Evolutionary conservation across 2,888 invertebrate species (phyloP), one percentile per base, ranked within the genome.

Genomic region (Ischnura elegans): DNA sequence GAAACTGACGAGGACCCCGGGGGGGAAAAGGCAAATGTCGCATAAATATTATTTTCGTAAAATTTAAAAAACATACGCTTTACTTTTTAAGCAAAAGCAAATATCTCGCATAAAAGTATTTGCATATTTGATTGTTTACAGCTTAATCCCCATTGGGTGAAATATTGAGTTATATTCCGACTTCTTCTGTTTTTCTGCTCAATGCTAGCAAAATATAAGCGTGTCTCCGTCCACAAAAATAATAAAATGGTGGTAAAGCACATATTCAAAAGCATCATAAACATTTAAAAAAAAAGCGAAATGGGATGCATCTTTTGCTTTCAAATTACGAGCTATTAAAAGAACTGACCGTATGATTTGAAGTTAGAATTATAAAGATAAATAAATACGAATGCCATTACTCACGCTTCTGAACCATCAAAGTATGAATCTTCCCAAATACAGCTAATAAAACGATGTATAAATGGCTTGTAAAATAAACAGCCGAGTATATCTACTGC

Each of bases 51-150:
- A 43, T 42, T 43, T 25, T 19, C 55, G n/a, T 19, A 21, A 61
- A 66, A 90, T 29, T 61, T 66, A 66, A 55, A 61, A 90, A 66
- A 13, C 36, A 76, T 76, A 76, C 29, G 29, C 36, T 76, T 36
- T 36, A 29, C 29, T 10, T 19, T 51, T 19, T 19, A n/a, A n/a
- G n/a, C 10, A 36, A 76, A 36, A 76, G 25, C 61, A 61, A 76
- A 76, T 36, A 16, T 76, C 76, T 76, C 76, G 29, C 76, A 76
- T 36, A 76, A 76, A 36, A 36, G 36, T 76, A 76, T 76, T 76
- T 76, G 76, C 76, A 76, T 76, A 76, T 76, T 36, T 76, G 76
- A 76, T 76, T 76, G 76, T 76, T 76, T 76, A 76, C 76, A 76
- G 76, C 76, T 76, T 76, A 36, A 36, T 76, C 36, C 36, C 25